These are phyloP conservation scores for Acipenser oxyrinchus DNA, from an alignment of 2,797 vertebrate species.

Conservation along the genomic window DNA sequence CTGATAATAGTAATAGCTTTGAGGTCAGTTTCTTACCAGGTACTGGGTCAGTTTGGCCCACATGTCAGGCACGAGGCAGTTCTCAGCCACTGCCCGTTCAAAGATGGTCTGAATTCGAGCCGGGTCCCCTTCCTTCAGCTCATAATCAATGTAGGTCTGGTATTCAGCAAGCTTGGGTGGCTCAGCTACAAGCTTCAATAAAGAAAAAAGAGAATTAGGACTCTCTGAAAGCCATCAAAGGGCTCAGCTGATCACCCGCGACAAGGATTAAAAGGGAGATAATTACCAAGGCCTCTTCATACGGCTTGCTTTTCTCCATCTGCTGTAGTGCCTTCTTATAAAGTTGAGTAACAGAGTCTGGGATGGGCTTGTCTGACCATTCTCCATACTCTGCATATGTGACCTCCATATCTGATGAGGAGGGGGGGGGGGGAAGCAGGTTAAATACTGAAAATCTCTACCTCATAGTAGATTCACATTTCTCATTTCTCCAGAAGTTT, in stretches of 20 bases:
- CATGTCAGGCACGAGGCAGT: conserved; percentile 93
- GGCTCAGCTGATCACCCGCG: background rate
- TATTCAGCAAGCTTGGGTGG: conserved; percentile 85
- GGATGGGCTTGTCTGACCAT: conserved; percentile 81
- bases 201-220: conserved; percentile 15
- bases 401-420: conserved; percentile 78
- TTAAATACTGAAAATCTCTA: too few species aligned
- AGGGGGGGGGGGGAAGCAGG: conserved; percentile 3
- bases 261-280: background rate
- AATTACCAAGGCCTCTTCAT: conserved; percentile 80
- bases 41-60: conserved; percentile 88
- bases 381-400: conserved; percentile 85
- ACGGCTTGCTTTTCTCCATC: conserved; percentile 71
- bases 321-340: conserved; percentile 79
- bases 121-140: conserved; percentile 85
- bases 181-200: conserved; percentile 75
- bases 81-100: conserved; percentile 86
- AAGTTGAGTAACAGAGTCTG: conserved; percentile 56
- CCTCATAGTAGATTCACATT: too few species aligned
- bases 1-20: too few species aligned
- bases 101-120: conserved; percentile 84
- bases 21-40: conserved; percentile 66
- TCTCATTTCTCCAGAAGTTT: too few species aligned
- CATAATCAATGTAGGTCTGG: conserved; percentile 85
- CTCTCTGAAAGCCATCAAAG: too few species aligned